phyloP scores from a whole-genome alignment of 2,797 vertebrate genomes.

The Masticophis lateralis region DNA sequence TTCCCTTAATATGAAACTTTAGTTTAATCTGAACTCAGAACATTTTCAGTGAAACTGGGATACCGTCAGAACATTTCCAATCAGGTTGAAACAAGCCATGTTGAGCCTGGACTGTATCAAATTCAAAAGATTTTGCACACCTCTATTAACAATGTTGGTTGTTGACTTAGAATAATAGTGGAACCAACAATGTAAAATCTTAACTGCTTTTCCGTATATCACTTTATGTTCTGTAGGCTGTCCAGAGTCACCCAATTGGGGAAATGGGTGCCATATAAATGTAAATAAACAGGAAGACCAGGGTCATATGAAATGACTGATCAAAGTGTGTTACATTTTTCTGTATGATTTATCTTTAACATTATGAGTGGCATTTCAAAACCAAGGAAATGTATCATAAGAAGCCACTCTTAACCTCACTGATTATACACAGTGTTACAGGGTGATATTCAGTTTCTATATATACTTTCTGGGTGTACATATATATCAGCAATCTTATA shows the following conservation, averaged over 20 bases:
- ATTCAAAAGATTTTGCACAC: background rate
- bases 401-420: background rate
- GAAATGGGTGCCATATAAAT: background rate
- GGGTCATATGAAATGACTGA: background rate
- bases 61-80: background rate
- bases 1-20: background rate
- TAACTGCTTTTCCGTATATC: background rate
- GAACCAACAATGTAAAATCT: background rate
- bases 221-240: background rate
- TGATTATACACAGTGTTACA: background rate
- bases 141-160: background rate
- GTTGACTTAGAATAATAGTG: background rate
- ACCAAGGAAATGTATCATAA: background rate
- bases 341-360: background rate
- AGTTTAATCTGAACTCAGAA: background rate
- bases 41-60: background rate
- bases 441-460: background rate
- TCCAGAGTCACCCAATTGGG: background rate
- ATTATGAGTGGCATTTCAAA: background rate
- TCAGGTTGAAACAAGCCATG: background rate
- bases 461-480: background rate
- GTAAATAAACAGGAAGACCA: background rate
- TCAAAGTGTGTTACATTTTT: background rate
- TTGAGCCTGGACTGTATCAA: background rate
- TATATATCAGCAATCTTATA: background rate